phyloP scores from a whole-genome alignment of 2,888 invertebrate species.

The Amaurobius ferox region DNA sequence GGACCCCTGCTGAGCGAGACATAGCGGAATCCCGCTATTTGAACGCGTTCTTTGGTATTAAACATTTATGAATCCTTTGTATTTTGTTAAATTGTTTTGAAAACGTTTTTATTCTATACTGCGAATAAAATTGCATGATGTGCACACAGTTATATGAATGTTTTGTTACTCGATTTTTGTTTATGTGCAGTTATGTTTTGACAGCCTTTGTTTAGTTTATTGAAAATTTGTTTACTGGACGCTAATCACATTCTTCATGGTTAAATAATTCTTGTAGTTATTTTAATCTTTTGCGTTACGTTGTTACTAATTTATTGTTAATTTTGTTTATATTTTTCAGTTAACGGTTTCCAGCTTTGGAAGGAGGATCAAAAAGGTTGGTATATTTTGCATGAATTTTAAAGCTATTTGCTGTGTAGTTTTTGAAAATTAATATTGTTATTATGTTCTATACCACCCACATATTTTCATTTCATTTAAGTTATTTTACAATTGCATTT shows the following conservation, averaged over 20 bases:
- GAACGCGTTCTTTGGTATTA: neutral
- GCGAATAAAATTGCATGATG: too few species aligned
- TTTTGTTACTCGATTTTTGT: neutral
- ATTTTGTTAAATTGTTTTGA: neutral
- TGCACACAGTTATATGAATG: neutral
- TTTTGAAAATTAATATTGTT: too few species aligned
- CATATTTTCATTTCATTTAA: too few species aligned
- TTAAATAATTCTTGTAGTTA: neutral
- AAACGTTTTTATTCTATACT: too few species aligned
- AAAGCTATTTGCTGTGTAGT: neutral
- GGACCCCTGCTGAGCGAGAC: constrained; percentile 59
- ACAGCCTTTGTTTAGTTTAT: constrained; percentile 8
- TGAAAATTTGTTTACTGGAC: neutral
- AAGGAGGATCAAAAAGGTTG: constrained; percentile 66
- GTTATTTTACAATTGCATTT: too few species aligned
- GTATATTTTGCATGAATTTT: neutral
- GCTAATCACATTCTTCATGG: neutral
- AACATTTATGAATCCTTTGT: neutral
- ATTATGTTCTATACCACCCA: too few species aligned
- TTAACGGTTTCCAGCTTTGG: constrained; percentile 66
- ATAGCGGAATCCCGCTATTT: constrained; percentile 24
- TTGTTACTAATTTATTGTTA: neutral
- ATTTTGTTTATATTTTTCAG: constrained; percentile 28
- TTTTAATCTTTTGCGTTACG: neutral
- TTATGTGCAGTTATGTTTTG: constrained; percentile 1